Percentiles rank a stretch among this genome's conserved stretches.
Conservation (phyloP, 2,888 invertebrate species). For the Ephialtes manifestator region DNA sequence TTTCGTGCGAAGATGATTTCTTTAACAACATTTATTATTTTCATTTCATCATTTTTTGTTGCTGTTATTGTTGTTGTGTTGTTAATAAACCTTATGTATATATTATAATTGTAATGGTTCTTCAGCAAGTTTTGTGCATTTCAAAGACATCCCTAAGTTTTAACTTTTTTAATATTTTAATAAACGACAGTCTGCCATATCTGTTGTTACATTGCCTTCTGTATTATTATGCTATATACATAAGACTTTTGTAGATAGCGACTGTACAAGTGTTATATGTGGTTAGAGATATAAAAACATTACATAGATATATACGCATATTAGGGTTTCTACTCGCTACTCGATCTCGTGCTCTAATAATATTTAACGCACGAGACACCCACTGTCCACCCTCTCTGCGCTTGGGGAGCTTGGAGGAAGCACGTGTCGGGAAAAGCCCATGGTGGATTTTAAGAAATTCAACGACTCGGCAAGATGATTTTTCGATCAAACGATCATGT, state of each 20-base stretch:
- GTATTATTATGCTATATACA: conserved; percentile 65
- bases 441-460: no score
- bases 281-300: conserved; percentile 47
- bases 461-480: no score
- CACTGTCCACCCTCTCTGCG: no score
- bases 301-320: conserved; percentile 51
- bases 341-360: no score
- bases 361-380: no score
- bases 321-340: conserved; percentile 25
- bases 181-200: conserved; percentile 3
- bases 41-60: neutral
- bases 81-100: neutral
- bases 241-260: conserved; percentile 68
- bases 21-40: neutral
- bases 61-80: neutral
- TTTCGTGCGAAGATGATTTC: no score
- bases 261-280: conserved; percentile 56
- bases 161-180: neutral
- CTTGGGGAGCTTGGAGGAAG: no score
- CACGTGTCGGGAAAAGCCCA: no score
- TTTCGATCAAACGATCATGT: no score
- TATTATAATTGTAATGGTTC: neutral
- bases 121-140: neutral
- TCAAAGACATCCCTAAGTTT: neutral
- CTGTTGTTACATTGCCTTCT: conserved; percentile 50